Evolutionary conservation across 2,113 vertebrate species (phyloP).

Genomic region (Trogon surrucura): DNA sequence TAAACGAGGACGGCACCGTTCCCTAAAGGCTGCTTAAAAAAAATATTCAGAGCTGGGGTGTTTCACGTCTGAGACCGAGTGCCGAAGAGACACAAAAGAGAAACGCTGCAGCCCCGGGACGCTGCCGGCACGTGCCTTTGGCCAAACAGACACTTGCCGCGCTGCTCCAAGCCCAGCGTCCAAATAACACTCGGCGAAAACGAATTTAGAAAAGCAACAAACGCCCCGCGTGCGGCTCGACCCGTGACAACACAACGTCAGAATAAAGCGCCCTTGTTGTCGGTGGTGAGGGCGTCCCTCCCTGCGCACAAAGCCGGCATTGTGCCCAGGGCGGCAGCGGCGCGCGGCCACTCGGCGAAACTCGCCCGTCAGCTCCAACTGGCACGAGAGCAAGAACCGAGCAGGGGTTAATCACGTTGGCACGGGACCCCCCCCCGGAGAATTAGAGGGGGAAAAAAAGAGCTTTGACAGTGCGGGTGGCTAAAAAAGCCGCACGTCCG

Average conservation of each 20-base stretch:
- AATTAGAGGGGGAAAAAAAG: neutral
- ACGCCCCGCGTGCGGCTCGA: neutral
- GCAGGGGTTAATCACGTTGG: neutral
- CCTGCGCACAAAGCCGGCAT: constrained; percentile 26
- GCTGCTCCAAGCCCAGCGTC: neutral
- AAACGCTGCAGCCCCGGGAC: neutral
- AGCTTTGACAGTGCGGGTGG: neutral
- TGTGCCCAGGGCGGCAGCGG: neutral
- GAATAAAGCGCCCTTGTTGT: constrained; percentile 45
- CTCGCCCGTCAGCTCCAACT: neutral
- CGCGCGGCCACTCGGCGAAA: constrained; percentile 2
- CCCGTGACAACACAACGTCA: constrained; percentile 26
- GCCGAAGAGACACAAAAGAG: neutral
- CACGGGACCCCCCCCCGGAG: neutral
- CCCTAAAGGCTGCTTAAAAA: neutral
- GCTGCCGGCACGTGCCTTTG: neutral
- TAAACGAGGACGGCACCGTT: neutral
- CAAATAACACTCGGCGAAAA: neutral
- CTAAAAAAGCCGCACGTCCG: neutral
- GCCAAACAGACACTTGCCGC: neutral
- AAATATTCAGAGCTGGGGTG: neutral
- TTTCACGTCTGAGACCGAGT: neutral
- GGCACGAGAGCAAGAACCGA: constrained; percentile 9
- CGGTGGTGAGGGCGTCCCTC: neutral
- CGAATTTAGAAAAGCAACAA: constrained; percentile 24